Evolutionary conservation across 2,888 invertebrate species (phyloP), one percentile per base, ranked within the genome.

Genomic region (Merodon equestris): DNA sequence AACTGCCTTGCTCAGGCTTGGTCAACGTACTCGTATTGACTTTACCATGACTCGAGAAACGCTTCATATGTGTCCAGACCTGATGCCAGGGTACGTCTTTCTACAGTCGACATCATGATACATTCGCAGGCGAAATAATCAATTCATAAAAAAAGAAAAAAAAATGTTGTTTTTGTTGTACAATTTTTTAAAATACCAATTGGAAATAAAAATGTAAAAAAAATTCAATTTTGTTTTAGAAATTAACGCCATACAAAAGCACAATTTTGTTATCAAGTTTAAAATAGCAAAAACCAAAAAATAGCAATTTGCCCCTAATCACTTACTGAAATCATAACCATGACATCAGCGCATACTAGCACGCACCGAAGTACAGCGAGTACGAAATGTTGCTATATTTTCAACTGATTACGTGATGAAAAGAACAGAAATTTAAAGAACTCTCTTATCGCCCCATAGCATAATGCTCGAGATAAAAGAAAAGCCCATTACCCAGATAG

Each of bases 11-110:
- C 34, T 79, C 79, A 68, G 79, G 79, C 38, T 79, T 79, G 56
- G 87, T 87, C 84, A 87, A 83, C 61, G 87, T 88, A 83, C 81
- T 87, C 64, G 87, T 86, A 83, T 87, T 87, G 83, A 88, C 86
- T 85, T 87, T 87, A 76, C 87, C 87, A 75, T 81, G 74, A 85
- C 87, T 86, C 64, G 87, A 88, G 75, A 88, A 85, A 83, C 87
- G 87, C 84, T 88, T 87, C 88, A 87, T 87, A 81, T 87, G 88
- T 71, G 87, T 87, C 87, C 87, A 87, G 82, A 88, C 87, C 82
- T 87, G 87, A 85, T 88, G 88, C 87, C 87, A 87, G 40, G 87
- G 87, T 83, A 86, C 84, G 70, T 86, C 87, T 85, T 87, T 87
- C 86, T 86, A 66, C 56, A 85, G 82, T 76, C 66, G 77, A 66